Evolutionary conservation across 2,113 vertebrate species (phyloP), one percentile per base, ranked within the genome.

Genomic region (Holacanthus passer): DNA sequence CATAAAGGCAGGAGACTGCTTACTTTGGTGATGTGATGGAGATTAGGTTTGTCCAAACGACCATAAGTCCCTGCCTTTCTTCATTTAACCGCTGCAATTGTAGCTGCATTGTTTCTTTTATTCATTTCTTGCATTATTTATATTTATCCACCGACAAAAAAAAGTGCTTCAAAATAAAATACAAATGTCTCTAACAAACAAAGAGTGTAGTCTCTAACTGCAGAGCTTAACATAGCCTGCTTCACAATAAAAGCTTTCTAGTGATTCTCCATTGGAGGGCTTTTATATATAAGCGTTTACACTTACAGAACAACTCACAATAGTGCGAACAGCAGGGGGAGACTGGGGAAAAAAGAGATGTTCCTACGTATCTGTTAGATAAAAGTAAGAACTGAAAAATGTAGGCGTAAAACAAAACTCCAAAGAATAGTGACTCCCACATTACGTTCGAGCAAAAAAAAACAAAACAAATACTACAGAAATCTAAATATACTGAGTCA

Each of bases 11-110:
- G 39, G 1, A 64, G 31, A 53, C 41, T 77, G 72, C 65, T 72
- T 80, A 63, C 56, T 79, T 73, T 53, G 43, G 48, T 68, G 48
- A 74, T 75, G 53, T 66, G 31, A 56, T 58, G 31, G 45, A 74
- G 81, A 73, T 85, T 64, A 81, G 22, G 41, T 41, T 79, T 45
- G 58, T 71, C 11, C 60, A 31, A 73, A 78, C 37, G 29, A 64
- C 55, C 16, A 7, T 17, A 62, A 24, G 19, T 50, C 5, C 14
- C 6, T 53, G 11, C 3, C n/a, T 7, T 45, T 48, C 20, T 67
- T 69, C 16, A 6, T 37, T 37, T 32, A 43, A 37, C 22, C 2
- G 1, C 24, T 27, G 37, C 45, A 68, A 10, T 48, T 29, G 37
- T 69, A 9, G 19, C 19, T 48, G 10, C 8, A 3, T 58, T 74